Base-by-base conservation (phyloP, 1,140 invertebrate species). In the Akabosia matsudoensis region DNA sequence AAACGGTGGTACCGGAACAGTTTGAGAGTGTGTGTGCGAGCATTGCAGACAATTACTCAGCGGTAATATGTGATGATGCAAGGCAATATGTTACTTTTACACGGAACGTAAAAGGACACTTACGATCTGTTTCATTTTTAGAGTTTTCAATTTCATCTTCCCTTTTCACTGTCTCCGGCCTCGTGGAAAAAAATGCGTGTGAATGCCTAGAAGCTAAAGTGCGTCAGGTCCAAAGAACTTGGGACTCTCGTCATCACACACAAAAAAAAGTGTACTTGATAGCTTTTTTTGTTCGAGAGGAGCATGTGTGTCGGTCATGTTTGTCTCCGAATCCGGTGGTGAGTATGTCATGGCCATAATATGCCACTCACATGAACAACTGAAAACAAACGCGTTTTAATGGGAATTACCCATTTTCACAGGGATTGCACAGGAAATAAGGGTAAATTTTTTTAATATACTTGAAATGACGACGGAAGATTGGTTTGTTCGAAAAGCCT, bases 381-480 rank as follows among this genome's bases (percentile, higher is more conserved):
- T 16, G 24, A 61, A 7, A 61, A 61, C 54, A 45, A 45, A 61
- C 24, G 54, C 24, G 54, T n/a, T 14, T 30, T 67, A 30, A n/a
- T n/a, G n/a, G n/a, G n/a, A n/a, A n/a, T n/a, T n/a, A n/a, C n/a
- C 28, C 30, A 2, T 7, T 67, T 67, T 30, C 31, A 67, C 54
- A 22, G 54, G 18, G 37, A 45, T 7, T 7, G 18, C 54, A 67
- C 61, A 67, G 61, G 61, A 67, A 67, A 67, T n/a, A 67, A 24
- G 61, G 61, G 61, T 24, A 7, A 67, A 67, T 67, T 67, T 67
- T 67, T 67, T n/a, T n/a, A n/a, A n/a, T n/a, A n/a, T n/a, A n/a
- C n/a, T n/a, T n/a, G n/a, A n/a, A n/a, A n/a, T n/a, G n/a, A n/a
- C n/a, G n/a, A n/a, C n/a, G n/a, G n/a, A n/a, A n/a, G n/a, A n/a